phyloP scores from a whole-genome alignment of 2,113 vertebrate genomes.

The Apus apus region DNA sequence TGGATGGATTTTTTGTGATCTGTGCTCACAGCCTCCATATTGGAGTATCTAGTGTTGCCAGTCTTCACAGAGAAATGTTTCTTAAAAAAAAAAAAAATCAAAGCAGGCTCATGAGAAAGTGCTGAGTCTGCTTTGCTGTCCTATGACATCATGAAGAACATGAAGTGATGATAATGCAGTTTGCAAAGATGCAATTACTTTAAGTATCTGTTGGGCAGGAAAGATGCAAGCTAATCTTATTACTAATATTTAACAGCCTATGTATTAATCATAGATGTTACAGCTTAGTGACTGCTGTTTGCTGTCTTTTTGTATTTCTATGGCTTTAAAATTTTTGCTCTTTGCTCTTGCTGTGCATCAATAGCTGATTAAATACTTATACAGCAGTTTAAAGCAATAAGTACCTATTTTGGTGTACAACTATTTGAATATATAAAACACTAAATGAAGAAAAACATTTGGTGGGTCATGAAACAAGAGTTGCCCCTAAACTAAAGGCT shows the following conservation, averaged over 20 bases:
- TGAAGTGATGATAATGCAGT: slow-evolving; percentile 93
- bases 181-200: slow-evolving; percentile 92
- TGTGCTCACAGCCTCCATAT: background rate
- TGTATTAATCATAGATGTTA: slow-evolving; percentile 83
- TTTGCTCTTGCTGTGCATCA: slow-evolving; percentile 6
- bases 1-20: background rate
- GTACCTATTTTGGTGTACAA: background rate
- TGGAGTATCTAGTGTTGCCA: background rate
- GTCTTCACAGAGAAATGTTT: slow-evolving; percentile 3
- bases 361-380: background rate
- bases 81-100: background rate
- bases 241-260: slow-evolving; percentile 81
- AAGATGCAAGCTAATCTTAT: slow-evolving; percentile 81
- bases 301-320: slow-evolving; percentile 40
- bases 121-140: slow-evolving; percentile 68
- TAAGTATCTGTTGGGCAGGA: slow-evolving; percentile 86
- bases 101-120: slow-evolving; percentile 51
- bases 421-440: background rate
- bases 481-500: background rate
- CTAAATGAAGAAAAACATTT: background rate
- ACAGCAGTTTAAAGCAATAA: background rate
- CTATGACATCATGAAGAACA: slow-evolving; percentile 80
- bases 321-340: slow-evolving; percentile 12
- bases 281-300: slow-evolving; percentile 45
- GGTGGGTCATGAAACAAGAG: background rate